A percentile compares a stretch with the other conserved stretches of the same genome.
phyloP scores from a whole-genome alignment of 2,113 vertebrate genomes.

The Plecotus auritus region DNA sequence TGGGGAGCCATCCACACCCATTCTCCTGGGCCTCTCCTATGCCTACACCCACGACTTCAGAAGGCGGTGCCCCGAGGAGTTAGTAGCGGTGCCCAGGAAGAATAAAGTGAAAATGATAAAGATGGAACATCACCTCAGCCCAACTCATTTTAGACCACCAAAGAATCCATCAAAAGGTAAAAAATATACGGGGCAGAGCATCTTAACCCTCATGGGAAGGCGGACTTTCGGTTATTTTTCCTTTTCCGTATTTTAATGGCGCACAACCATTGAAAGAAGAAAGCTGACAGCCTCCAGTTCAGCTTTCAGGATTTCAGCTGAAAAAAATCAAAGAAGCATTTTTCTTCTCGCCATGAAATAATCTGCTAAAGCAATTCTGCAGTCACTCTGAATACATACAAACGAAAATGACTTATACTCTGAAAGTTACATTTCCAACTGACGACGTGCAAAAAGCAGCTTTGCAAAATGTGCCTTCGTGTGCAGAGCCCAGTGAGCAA shows the following conservation, averaged over 20 bases:
- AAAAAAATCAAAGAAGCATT: slow-evolving; percentile 18
- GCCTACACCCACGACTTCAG: neutral
- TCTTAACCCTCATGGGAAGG: neutral
- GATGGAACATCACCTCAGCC: neutral
- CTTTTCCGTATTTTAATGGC: neutral
- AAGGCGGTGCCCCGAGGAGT: neutral
- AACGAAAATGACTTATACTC: neutral
- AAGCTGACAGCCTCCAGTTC: neutral
- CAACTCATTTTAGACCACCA: neutral
- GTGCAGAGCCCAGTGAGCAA: neutral
- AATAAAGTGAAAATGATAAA: neutral
- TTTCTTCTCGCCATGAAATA: slow-evolving; percentile 47
- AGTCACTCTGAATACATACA: slow-evolving; percentile 5
- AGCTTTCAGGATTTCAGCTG: neutral
- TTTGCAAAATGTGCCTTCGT: slow-evolving; percentile 26
- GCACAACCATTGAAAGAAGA: neutral
- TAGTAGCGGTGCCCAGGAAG: neutral
- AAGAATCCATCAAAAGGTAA: neutral
- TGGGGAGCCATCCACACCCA: neutral
- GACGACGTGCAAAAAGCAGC: neutral
- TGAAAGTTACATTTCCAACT: neutral
- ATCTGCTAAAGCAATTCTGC: slow-evolving; percentile 29
- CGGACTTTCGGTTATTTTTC: neutral
- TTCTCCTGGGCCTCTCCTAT: neutral
- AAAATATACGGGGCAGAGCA: neutral